These are phyloP conservation scores for Dendrolimus pini DNA, from an alignment of 2,888 invertebrate species.

Conservation along the genomic window DNA sequence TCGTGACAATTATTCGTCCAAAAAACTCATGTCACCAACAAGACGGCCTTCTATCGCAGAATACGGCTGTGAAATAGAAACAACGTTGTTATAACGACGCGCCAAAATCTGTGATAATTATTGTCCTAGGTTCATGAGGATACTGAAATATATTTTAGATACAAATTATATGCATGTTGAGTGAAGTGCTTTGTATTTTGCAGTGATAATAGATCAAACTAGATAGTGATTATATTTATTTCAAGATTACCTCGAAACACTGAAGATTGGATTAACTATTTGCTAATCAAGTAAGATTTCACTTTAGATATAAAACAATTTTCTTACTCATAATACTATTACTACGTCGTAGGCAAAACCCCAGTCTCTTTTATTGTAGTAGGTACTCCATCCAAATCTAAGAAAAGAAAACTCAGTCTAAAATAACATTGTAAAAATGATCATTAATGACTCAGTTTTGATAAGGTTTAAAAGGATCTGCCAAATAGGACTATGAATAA, in stretches of 20 bases:
- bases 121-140: conserved; percentile 49
- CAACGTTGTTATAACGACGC: conserved; percentile 56
- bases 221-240: conserved; percentile 20
- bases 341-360: too few species aligned
- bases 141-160: conserved; percentile 55
- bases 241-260: conserved; percentile 11
- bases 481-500: too few species aligned
- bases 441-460: too few species aligned
- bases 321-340: too few species aligned
- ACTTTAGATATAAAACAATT: neutral
- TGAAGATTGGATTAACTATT: conserved; percentile 14
- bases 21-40: conserved; percentile 46
- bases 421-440: too few species aligned
- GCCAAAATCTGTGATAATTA: conserved; percentile 59
- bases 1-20: conserved; percentile 49
- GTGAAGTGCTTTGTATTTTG: conserved; percentile 58
- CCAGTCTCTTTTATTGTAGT: too few species aligned
- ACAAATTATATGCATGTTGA: conserved; percentile 35
- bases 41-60: conserved; percentile 24
- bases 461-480: too few species aligned
- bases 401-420: too few species aligned
- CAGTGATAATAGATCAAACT: conserved; percentile 38
- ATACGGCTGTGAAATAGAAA: conserved; percentile 34
- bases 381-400: too few species aligned
- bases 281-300: conserved; percentile 10